These are phyloP conservation scores for Pelecanus crispus DNA, from an alignment of 2,113 vertebrate species.

Conservation along the genomic window DNA sequence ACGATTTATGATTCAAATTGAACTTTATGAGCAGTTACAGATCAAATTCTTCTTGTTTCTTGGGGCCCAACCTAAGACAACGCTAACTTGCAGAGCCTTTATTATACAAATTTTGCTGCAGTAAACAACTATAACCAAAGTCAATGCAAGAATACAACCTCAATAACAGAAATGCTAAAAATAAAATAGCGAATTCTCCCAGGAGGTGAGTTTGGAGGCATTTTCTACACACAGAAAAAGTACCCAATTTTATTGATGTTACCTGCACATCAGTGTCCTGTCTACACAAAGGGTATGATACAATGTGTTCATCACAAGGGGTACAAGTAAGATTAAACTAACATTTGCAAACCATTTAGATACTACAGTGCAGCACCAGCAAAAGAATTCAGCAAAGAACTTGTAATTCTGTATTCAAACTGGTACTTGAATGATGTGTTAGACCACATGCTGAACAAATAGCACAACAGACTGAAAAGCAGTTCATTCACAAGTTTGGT, in stretches of 20 bases:
- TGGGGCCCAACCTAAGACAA: background rate
- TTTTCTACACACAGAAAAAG: background rate
- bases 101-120: background rate
- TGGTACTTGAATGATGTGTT: background rate
- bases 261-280: background rate
- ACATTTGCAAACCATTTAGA: background rate
- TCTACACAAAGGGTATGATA: background rate
- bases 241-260: background rate
- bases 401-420: background rate
- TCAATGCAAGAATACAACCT: background rate
- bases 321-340: background rate
- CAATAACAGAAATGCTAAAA: background rate
- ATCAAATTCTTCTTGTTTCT: background rate
- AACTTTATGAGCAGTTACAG: background rate
- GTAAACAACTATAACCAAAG: background rate
- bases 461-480: background rate
- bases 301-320: background rate
- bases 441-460: background rate
- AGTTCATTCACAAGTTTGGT: background rate
- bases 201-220: background rate
- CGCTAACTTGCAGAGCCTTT: background rate
- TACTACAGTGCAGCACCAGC: background rate
- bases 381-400: background rate
- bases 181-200: background rate
- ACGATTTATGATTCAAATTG: background rate